Percentiles rank a stretch among this genome's conserved stretches.
These are phyloP conservation scores for Pituophis catenifer DNA, from an alignment of 2,113 vertebrate genomes.

Conservation along the genomic window DNA sequence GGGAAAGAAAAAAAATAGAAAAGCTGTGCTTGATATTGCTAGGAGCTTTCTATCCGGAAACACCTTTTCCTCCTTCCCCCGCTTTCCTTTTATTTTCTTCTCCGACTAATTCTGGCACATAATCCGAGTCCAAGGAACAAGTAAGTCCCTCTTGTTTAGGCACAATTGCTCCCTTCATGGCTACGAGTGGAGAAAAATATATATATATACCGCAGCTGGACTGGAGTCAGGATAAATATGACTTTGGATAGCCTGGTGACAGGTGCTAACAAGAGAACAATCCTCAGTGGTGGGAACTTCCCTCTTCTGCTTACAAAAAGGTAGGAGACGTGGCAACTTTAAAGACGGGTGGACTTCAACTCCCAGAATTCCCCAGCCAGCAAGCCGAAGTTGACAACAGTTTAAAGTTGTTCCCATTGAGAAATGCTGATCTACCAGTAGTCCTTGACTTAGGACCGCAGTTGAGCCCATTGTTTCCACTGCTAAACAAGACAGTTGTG, in stretches of 20 bases:
- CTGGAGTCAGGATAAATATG: conserved; percentile 26
- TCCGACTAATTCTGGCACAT: not conserved
- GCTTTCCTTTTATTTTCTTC: not conserved
- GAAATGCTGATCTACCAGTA: no score
- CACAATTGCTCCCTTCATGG: conserved; percentile 25
- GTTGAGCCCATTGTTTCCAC: no score
- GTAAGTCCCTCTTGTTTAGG: not conserved
- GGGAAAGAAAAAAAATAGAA: not conserved
- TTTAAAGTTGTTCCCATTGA: not conserved
- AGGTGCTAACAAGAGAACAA: not conserved
- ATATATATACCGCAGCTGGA: not conserved
- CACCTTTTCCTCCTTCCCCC: not conserved
- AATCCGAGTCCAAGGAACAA: not conserved
- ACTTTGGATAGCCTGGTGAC: not conserved
- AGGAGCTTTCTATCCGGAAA: not conserved
- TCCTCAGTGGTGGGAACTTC: not conserved
- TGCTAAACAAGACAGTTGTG: no score
- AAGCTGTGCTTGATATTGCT: not conserved
- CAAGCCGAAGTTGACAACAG: not conserved
- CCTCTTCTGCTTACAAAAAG: not conserved
- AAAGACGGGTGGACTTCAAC: not conserved
- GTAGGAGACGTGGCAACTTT: not conserved
- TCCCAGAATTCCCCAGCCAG: not conserved
- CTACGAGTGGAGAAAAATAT: not conserved
- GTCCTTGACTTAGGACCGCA: no score